phyloP scores from a whole-genome alignment of 2,113 vertebrate species.

The Amphiprion percula region DNA sequence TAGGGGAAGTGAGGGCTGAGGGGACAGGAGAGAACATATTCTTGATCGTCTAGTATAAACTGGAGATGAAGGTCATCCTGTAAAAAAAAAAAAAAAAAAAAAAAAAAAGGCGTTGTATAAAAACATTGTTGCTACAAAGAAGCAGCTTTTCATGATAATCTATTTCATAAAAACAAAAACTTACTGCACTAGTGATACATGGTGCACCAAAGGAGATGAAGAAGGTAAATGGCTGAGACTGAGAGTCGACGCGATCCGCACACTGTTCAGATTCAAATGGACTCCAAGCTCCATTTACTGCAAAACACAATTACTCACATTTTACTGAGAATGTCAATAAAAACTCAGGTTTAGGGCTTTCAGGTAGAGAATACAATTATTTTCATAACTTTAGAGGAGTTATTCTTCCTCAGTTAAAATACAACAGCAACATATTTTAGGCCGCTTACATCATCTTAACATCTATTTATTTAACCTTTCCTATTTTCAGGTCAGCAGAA shows the following conservation, averaged over 20 bases:
- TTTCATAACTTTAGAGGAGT: no score
- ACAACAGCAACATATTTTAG: no score
- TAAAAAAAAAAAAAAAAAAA: no score
- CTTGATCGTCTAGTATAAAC: conserved; percentile 55
- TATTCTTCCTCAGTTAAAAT: no score
- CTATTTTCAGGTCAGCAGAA: no score
- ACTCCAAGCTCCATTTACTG: conserved; percentile 72
- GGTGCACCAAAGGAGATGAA: conserved; percentile 60
- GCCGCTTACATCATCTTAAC: no score
- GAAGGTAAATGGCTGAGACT: conserved; percentile 53
- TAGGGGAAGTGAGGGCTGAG: conserved; percentile 3
- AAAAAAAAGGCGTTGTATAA: neutral
- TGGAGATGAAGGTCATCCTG: conserved; percentile 68
- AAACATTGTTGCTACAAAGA: neutral
- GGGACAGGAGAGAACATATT: conserved; percentile 75
- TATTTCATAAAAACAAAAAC: conserved; percentile 10
- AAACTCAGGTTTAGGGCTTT: neutral
- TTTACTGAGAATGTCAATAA: neutral
- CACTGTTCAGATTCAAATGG: conserved; percentile 77
- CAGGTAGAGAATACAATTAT: no score
- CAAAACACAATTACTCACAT: conserved; percentile 5
- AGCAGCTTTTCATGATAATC: neutral
- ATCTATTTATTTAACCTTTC: no score
- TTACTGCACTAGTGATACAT: conserved; percentile 75
- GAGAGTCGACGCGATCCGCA: conserved; percentile 53